Evolutionary conservation across 2,888 invertebrate genomes (phyloP).

Genomic region (Abscondita cerata): DNA sequence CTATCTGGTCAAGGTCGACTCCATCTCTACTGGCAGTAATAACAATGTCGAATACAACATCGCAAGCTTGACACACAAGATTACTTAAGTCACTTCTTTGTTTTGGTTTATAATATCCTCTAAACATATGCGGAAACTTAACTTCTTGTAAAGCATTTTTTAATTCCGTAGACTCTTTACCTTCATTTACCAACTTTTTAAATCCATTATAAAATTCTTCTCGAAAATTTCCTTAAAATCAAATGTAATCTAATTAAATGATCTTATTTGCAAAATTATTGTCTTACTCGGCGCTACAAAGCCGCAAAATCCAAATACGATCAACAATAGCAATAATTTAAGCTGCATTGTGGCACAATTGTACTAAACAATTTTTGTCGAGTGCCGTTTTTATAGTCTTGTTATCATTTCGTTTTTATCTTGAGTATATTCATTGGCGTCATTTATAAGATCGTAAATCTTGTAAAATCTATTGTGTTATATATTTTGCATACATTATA

Average conservation of each 20-base stretch:
- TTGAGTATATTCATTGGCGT: no score
- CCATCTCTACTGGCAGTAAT: background rate
- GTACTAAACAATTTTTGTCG: no score
- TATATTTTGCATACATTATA: no score
- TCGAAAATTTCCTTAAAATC: background rate
- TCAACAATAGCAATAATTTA: no score
- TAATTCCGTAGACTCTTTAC: slow-evolving; percentile 35
- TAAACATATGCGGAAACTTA: slow-evolving; percentile 40
- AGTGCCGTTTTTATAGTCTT: no score
- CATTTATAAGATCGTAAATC: no score
- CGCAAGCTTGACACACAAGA: slow-evolving; percentile 39
- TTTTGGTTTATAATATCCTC: slow-evolving; percentile 17
- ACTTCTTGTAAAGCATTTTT: slow-evolving; percentile 28
- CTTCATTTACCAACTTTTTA: slow-evolving; percentile 36
- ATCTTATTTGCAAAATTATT: no score
- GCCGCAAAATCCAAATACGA: no score
- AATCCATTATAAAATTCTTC: slow-evolving; percentile 21
- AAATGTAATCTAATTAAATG: background rate
- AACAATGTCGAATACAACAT: slow-evolving; percentile 2
- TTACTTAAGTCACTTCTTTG: slow-evolving; percentile 28
- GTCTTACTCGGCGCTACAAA: no score
- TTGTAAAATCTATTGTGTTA: no score
- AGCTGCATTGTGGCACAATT: no score
- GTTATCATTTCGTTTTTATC: no score
- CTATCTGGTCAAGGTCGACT: background rate